Base-by-base conservation (phyloP, 2,888 invertebrate species). In the Alloplasta piceator region DNA sequence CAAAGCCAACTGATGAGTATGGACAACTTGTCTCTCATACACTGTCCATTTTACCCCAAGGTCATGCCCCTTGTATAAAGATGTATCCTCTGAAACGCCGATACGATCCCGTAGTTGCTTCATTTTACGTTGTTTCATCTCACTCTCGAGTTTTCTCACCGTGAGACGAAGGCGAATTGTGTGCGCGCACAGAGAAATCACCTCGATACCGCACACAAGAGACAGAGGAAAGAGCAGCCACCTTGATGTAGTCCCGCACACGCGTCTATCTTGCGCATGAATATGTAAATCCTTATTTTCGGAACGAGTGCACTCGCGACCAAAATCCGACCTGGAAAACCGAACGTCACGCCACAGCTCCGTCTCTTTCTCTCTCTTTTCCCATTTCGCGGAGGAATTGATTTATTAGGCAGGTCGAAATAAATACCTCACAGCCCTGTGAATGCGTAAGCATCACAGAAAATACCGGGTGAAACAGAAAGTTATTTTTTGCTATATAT, bases 251-350 rank as follows among this genome's bases (percentile, higher is more conserved):
- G 41, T 68, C 67, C 61, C 61, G 60, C 77, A 61, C 58, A 58
- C 64, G 77, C 73, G 72, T 77, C 74, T 71, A 77, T 89, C 89
- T 90, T 88, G 81, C 86, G 89, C 91, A 92, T 91, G 92, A 92
- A 91, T 92, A 92, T 92, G 92, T 91, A 91, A 91, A 92, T 92
- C 91, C 91, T 91, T 91, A 92, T 92, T 91, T 92, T 91, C 91
- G 85, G 89, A 91, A 91, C 90, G 90, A 91, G 90, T 90, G 90
- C 91, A 90, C 91, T 90, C 89, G 90, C 91, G 91, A 90, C 91
- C 90, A 90, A 91, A 91, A 90, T 90, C 89, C 89, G 90, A 90
- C 88, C 88, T 88, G 85, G 84, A 88, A 86, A 85, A 86, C 83
- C 86, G 85, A 86, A 83, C 80, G 84, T 80, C 81, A 80, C 83